A percentile compares a stretch with the other conserved stretches of the same genome.
These are phyloP conservation scores for Lithobates pipiens DNA, from an alignment of 2,797 vertebrate genomes.

Conservation along the genomic window DNA sequence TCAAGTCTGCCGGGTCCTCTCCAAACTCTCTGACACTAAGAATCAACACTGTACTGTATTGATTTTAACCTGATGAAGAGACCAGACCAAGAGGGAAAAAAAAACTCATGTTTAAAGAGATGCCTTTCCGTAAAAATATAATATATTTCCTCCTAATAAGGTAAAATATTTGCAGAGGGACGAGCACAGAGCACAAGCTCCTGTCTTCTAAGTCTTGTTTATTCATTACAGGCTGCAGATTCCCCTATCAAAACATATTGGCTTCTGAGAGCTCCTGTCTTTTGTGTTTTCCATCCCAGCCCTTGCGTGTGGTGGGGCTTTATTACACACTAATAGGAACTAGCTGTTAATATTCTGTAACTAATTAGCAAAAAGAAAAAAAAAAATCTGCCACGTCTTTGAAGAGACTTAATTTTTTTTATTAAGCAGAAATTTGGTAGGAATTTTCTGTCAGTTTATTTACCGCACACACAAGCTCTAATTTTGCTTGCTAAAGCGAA, in stretches of 20 bases:
- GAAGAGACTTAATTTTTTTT: not conserved
- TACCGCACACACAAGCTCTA: not conserved
- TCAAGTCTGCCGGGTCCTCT: not conserved
- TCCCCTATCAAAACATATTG: slow-evolving; percentile 47
- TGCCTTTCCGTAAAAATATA: slow-evolving; percentile 86
- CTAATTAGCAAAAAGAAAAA: slow-evolving; percentile 34
- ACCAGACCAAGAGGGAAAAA: slow-evolving; percentile 74
- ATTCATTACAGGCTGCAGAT: slow-evolving; percentile 47
- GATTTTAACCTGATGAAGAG: slow-evolving; percentile 80
- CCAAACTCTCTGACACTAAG: slow-evolving; percentile 37
- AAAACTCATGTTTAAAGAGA: slow-evolving; percentile 72
- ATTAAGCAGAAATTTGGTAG: not conserved
- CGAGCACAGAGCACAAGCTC: slow-evolving; percentile 52
- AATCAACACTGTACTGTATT: slow-evolving; percentile 36
- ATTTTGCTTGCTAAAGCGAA: not conserved
- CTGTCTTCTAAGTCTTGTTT: slow-evolving; percentile 51
- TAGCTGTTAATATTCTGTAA: slow-evolving; percentile 34
- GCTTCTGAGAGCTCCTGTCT: not conserved
- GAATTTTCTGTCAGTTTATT: not conserved
- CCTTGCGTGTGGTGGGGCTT: slow-evolving; percentile 14
- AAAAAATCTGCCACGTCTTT: slow-evolving; percentile 21
- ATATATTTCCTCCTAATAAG: slow-evolving; percentile 87
- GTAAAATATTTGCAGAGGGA: slow-evolving; percentile 85
- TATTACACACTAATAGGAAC: slow-evolving; percentile 21
- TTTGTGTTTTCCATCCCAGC: not conserved